Percentiles rank a stretch among this genome's conserved stretches.
Conservation (phyloP, 37 sponge, comb jelly and placozoan genomes). For the Ianthella basta region DNA sequence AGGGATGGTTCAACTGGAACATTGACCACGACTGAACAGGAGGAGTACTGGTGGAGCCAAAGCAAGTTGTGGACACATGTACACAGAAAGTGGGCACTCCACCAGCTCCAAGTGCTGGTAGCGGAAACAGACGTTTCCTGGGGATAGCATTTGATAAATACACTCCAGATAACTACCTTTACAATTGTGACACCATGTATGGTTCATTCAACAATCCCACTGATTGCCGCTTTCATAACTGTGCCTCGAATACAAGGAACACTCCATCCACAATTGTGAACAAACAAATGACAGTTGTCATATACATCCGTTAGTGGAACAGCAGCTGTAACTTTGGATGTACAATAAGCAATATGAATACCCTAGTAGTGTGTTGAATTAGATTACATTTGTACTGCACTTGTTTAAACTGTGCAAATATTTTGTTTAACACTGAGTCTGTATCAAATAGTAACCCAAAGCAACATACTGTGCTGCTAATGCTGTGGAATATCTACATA, state of each 20-base stretch:
- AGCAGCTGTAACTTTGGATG: too few relatives aligned
- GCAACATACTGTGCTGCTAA: too few relatives aligned
- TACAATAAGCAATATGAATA: too few relatives aligned
- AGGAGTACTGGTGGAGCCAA: constrained; percentile 25
- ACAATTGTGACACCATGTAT: constrained; percentile 13
- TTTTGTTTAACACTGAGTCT: too few relatives aligned
- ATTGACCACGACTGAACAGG: constrained; percentile 25
- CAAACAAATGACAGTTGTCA: constrained; percentile 15
- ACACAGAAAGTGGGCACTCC: not conserved
- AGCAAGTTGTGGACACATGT: constrained; percentile 10
- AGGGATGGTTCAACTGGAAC: constrained; percentile 36
- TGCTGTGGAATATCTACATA: too few relatives aligned
- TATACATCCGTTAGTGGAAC: not conserved
- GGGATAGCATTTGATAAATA: constrained; percentile 36
- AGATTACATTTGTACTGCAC: too few relatives aligned
- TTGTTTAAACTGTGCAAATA: too few relatives aligned
- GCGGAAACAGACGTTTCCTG: not conserved
- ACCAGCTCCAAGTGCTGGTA: constrained; percentile 29
- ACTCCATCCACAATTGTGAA: too few relatives aligned
- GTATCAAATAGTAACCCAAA: too few relatives aligned
- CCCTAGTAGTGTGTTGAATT: too few relatives aligned
- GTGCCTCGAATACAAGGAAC: not conserved
- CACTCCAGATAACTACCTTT: constrained; percentile 1
- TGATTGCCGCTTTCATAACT: constrained; percentile 22
- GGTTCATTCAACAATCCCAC: not conserved